A percentile compares a stretch with the other conserved stretches of the same genome.
Evolutionary conservation across 2,888 invertebrate species (phyloP).

Genomic region (Oegoconia quadripuncta): DNA sequence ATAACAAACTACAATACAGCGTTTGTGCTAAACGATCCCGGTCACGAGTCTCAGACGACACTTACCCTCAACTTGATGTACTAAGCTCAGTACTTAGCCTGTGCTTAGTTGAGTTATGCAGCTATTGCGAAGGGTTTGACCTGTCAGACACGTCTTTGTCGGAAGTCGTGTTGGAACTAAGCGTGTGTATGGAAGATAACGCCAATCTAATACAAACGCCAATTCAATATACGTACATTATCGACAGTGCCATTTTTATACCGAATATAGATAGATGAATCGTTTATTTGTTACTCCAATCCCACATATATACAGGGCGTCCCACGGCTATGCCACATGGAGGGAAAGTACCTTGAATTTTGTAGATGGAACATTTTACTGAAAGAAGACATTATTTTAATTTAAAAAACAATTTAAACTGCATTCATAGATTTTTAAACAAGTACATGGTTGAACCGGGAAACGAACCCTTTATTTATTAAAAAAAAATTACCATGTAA

Average conservation of each 20-base stretch:
- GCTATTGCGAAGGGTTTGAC: constrained; percentile 28
- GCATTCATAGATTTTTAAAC: too few species aligned
- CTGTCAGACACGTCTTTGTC: constrained; percentile 37
- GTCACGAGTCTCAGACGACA: not conserved
- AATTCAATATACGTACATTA: constrained; percentile 1
- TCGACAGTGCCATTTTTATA: not conserved
- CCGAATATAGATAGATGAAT: too few species aligned
- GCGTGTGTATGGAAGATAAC: constrained; percentile 3
- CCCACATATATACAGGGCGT: too few species aligned
- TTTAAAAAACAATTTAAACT: too few species aligned
- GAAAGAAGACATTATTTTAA: too few species aligned
- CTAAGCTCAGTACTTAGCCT: constrained; percentile 17
- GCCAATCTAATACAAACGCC: not conserved
- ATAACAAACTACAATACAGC: not conserved
- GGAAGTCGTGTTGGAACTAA: constrained; percentile 5
- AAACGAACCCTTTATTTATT: too few species aligned
- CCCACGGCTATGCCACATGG: too few species aligned
- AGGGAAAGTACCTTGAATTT: too few species aligned
- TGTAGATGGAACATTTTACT: too few species aligned
- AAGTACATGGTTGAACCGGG: too few species aligned
- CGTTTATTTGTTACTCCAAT: too few species aligned
- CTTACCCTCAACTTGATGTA: not conserved
- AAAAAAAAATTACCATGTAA: too few species aligned
- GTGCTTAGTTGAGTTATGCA: constrained; percentile 25
- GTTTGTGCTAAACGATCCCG: not conserved